phyloP scores from a whole-genome alignment of 1,140 invertebrate species.

The Lamellibrachia luymesi region DNA sequence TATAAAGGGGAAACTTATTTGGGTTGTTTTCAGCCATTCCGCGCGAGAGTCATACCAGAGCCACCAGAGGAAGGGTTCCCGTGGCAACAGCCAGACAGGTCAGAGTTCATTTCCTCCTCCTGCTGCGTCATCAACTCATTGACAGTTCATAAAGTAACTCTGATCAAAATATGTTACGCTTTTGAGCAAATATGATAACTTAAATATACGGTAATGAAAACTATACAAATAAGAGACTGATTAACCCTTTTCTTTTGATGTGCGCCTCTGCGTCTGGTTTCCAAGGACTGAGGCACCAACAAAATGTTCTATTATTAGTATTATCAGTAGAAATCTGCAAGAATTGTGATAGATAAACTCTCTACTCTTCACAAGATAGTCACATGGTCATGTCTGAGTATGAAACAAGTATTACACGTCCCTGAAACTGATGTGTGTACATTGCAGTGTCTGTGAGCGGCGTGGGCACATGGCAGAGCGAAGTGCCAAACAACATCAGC shows the following conservation, averaged over 20 bases:
- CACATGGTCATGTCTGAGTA: background rate
- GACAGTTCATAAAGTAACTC: background rate
- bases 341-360: background rate
- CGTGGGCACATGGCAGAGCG: background rate
- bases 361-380: background rate
- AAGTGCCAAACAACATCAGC: background rate
- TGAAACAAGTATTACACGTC: background rate
- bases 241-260: background rate
- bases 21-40: background rate
- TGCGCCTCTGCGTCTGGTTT: background rate
- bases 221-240: background rate
- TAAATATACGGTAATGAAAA: background rate
- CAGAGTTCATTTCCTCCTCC: background rate
- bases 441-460: background rate
- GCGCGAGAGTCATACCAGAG: constrained; percentile 33
- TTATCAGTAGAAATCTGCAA: background rate
- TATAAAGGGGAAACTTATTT: background rate
- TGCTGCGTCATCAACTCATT: background rate
- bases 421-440: too few species aligned
- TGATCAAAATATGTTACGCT: background rate
- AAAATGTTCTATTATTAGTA: too few species aligned
- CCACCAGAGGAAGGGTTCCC: constrained; percentile 29
- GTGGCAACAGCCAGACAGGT: background rate
- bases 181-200: background rate
- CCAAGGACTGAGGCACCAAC: background rate